Evolutionary conservation across 2,797 vertebrate species (phyloP).

Genomic region (Sebastiscus tertius): DNA sequence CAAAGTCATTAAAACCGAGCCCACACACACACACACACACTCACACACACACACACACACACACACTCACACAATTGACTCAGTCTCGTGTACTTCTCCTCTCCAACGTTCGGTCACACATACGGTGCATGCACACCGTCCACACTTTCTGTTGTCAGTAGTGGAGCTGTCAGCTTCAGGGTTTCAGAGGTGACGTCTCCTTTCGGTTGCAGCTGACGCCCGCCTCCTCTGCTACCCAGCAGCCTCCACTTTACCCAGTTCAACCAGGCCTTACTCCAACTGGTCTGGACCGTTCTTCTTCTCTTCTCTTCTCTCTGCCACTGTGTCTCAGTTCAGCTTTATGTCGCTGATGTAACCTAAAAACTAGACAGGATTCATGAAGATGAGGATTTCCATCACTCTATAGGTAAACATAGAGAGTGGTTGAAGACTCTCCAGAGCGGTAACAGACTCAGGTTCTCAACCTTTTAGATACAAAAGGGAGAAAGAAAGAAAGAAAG

Average conservation of each 20-base stretch:
- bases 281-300: background rate
- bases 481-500: too few species aligned
- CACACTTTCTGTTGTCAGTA: background rate
- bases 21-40: slow-evolving; percentile 3
- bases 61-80: background rate
- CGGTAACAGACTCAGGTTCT: too few species aligned
- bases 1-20: background rate
- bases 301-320: background rate
- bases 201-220: slow-evolving; percentile 69
- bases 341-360: background rate
- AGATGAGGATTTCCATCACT: too few species aligned
- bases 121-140: background rate
- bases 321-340: background rate
- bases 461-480: too few species aligned
- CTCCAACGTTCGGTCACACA: background rate
- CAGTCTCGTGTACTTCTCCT: background rate
- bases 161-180: slow-evolving; percentile 67
- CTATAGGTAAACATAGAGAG: too few species aligned
- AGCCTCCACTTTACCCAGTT: background rate
- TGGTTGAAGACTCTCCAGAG: too few species aligned
- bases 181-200: slow-evolving; percentile 30
- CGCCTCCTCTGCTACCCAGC: background rate
- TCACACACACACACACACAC: too few species aligned
- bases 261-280: background rate
- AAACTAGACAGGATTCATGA: background rate